phyloP scores from a whole-genome alignment of 2,113 vertebrate genomes.

The Potamarius usumacintae region DNA sequence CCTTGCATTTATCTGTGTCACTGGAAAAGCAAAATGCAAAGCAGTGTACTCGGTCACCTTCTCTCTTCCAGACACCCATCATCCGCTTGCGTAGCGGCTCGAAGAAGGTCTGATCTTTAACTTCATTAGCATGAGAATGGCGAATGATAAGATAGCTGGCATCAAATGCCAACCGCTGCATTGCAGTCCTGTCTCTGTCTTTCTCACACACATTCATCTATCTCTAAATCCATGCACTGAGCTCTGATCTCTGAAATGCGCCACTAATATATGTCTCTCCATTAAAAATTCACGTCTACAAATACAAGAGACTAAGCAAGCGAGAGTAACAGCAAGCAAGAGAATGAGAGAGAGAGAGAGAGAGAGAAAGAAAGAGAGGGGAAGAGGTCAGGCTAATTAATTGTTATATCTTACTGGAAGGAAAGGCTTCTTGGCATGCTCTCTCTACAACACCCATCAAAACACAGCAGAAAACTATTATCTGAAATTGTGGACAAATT shows the following conservation, averaged over 20 bases:
- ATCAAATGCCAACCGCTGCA: constrained; percentile 58
- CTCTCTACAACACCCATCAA: constrained; percentile 41
- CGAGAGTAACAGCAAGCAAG: neutral
- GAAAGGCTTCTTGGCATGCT: constrained; percentile 34
- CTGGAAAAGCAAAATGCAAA: constrained; percentile 16
- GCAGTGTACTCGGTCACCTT: constrained; percentile 29
- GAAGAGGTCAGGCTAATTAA: constrained; percentile 33
- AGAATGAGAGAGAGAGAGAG: constrained; percentile 8
- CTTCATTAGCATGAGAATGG: constrained; percentile 74
- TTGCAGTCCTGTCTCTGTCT: constrained; percentile 26
- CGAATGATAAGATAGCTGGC: constrained; percentile 65
- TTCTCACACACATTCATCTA: constrained; percentile 12
- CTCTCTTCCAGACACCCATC: constrained; percentile 21
- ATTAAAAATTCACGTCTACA: constrained; percentile 29
- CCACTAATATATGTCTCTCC: neutral
- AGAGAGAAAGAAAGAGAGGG: neutral
- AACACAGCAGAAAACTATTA: neutral
- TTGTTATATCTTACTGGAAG: constrained; percentile 44
- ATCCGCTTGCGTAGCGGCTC: constrained; percentile 41
- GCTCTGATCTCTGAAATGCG: neutral
- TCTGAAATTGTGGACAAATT: constrained; percentile 22
- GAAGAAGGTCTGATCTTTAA: constrained; percentile 63
- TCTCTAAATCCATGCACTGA: neutral
- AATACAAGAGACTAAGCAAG: neutral
- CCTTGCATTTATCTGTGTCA: constrained; percentile 14